Evolutionary conservation across 2,888 invertebrate genomes (phyloP).

Genomic region (Falcaria lacertinaria): DNA sequence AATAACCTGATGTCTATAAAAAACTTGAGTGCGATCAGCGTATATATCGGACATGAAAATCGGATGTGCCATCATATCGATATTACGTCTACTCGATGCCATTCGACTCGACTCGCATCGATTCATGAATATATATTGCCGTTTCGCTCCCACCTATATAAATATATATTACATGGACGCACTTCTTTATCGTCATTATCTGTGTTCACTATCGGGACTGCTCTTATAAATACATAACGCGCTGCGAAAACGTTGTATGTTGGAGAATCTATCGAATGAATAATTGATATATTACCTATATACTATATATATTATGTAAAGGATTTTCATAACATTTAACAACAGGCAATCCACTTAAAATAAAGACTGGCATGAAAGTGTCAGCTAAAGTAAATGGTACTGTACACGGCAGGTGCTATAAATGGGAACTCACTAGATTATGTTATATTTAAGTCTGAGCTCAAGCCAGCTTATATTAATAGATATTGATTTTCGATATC

Average conservation of each 20-base stretch:
- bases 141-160: conserved; percentile 17
- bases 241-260: neutral
- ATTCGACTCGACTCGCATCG: conserved; percentile 39
- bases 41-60: conserved; percentile 30
- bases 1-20: conserved; percentile 11
- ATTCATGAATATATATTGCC: conserved; percentile 60
- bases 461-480: no score
- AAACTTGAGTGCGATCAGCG: conserved; percentile 27
- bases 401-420: neutral
- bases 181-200: conserved; percentile 15
- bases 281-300: no score
- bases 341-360: neutral
- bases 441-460: no score
- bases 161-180: conserved; percentile 27
- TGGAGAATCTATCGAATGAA: no score
- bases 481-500: no score
- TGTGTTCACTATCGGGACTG: neutral
- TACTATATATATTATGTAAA: no score
- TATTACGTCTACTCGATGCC: conserved; percentile 35
- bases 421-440: neutral
- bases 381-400: neutral
- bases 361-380: neutral
- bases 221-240: neutral
- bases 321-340: no score
- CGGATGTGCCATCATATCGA: conserved; percentile 51